phyloP scores from a whole-genome alignment of 2,113 vertebrate species.

The Pluvialis apricaria region DNA sequence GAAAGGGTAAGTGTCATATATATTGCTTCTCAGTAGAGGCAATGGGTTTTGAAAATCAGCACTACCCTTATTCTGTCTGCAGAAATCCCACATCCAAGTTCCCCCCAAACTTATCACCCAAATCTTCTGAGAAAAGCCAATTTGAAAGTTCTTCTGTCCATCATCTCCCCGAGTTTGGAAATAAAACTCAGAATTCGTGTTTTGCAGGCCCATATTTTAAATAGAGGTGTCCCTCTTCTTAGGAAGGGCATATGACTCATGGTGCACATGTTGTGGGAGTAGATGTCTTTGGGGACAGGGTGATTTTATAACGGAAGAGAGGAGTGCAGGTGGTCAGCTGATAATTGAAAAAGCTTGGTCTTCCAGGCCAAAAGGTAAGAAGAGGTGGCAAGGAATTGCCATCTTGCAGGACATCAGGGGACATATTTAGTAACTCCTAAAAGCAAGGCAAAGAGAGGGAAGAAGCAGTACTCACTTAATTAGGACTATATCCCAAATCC shows the following conservation, averaged over 20 bases:
- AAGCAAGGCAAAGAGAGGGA: background rate
- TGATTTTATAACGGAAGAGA: background rate
- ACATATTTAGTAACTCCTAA: background rate
- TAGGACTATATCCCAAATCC: constrained; percentile 82
- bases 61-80: background rate
- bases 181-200: background rate
- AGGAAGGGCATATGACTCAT: background rate
- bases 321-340: background rate
- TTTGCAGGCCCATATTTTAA: background rate
- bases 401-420: background rate
- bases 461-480: constrained; percentile 73
- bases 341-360: background rate
- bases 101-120: background rate
- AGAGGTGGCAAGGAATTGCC: background rate
- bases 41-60: background rate
- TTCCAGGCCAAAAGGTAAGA: background rate
- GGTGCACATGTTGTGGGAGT: background rate
- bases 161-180: background rate
- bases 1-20: background rate
- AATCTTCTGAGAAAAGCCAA: background rate
- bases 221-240: background rate
- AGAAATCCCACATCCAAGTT: background rate
- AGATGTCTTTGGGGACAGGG: background rate
- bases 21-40: background rate
- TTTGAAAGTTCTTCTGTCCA: background rate